Conservation (phyloP, 2,797 vertebrate genomes). For the Sebastes minor region DNA sequence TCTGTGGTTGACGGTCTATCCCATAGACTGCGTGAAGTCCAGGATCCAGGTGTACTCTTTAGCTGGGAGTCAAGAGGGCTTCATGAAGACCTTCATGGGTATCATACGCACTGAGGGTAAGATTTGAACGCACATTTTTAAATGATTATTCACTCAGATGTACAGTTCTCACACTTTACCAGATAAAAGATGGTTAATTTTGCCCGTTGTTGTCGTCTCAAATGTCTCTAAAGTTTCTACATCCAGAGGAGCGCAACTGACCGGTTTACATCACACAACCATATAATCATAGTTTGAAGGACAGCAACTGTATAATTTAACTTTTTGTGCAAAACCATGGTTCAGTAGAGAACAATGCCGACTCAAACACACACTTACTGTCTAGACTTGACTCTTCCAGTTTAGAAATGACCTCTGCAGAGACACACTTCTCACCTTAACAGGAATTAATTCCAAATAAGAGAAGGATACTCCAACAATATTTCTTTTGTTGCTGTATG, state of each 20-base stretch:
- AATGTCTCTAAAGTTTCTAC: neutral
- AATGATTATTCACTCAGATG: neutral
- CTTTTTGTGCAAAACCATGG: neutral
- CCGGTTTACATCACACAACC: neutral
- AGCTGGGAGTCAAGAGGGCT: slow-evolving; percentile 89
- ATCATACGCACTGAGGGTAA: slow-evolving; percentile 88
- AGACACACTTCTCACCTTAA: neutral
- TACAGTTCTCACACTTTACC: neutral
- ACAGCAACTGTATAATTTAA: neutral
- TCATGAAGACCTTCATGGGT: slow-evolving; percentile 85
- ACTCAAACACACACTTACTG: neutral
- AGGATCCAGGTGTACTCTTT: slow-evolving; percentile 96
- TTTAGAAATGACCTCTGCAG: neutral
- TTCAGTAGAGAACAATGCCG: neutral
- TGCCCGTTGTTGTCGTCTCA: neutral
- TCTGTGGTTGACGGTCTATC: slow-evolving; percentile 92
- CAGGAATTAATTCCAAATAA: neutral
- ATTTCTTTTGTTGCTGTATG: neutral
- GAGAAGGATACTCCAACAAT: neutral
- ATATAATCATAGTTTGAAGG: neutral
- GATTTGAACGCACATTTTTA: neutral
- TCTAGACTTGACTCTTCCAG: neutral
- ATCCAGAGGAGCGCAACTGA: neutral
- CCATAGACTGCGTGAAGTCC: slow-evolving; percentile 95
- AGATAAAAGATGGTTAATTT: neutral